These are phyloP conservation scores for Dipodomys ordii DNA, from an alignment of 2,113 vertebrate species.

Conservation along the genomic window DNA sequence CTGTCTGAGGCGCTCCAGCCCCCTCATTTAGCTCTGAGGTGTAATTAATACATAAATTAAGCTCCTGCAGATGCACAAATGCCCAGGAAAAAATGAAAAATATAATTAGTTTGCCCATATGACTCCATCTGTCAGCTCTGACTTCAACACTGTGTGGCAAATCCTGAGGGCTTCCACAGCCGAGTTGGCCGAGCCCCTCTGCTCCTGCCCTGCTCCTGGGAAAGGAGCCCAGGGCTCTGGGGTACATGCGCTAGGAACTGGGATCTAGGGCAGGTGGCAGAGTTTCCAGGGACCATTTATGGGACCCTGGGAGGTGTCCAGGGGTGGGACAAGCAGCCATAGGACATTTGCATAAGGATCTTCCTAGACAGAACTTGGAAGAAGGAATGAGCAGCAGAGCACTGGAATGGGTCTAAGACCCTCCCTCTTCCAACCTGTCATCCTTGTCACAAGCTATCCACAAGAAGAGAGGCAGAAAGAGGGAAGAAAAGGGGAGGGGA, in stretches of 20 bases:
- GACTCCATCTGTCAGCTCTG: constrained; percentile 87
- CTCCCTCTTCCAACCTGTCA: not conserved
- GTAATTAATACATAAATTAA: constrained; percentile 89
- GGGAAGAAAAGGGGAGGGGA: not conserved
- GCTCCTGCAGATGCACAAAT: constrained; percentile 84
- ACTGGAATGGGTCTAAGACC: not conserved
- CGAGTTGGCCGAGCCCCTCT: accelerated
- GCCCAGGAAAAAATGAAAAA: constrained; percentile 82
- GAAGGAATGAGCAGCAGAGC: not conserved
- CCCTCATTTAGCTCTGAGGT: constrained; percentile 84
- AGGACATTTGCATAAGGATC: not conserved
- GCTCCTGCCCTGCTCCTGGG: not conserved
- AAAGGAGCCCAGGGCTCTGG: not conserved
- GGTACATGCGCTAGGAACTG: accelerated
- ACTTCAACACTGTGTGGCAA: constrained; percentile 78
- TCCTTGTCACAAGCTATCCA: not conserved
- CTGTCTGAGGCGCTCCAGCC: constrained; percentile 77
- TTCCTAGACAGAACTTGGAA: not conserved
- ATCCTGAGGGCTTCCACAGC: constrained; percentile 37
- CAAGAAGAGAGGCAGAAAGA: not conserved
- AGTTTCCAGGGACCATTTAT: not conserved
- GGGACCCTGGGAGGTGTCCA: not conserved
- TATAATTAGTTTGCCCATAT: constrained; percentile 87
- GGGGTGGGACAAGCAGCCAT: too few species aligned
- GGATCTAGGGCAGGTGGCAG: not conserved